These are phyloP conservation scores for Drosophila birchii DNA, from an alignment of 2,888 invertebrate genomes.

Conservation along the genomic window DNA sequence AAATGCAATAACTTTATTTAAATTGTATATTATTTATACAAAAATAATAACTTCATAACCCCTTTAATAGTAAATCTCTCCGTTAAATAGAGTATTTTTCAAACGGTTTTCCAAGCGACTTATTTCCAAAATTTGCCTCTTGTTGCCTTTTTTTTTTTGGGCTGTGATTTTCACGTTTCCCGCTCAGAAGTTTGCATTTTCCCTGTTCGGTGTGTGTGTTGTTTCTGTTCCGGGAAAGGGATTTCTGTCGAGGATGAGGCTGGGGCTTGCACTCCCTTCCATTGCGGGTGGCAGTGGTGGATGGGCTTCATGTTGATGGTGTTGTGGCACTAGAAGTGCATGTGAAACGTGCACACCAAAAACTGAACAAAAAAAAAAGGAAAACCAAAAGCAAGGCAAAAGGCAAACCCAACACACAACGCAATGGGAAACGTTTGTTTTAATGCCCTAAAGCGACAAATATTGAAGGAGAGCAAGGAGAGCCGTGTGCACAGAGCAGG, in stretches of 20 bases:
- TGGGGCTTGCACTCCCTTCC: not conserved
- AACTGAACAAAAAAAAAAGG: slow-evolving; percentile 18
- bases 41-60: too few species aligned
- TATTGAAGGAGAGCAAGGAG: slow-evolving; percentile 58
- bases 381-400: slow-evolving; percentile 49
- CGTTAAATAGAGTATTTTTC: slow-evolving; percentile 18
- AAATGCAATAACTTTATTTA: rapidly evolving
- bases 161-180: slow-evolving; percentile 71
- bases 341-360: slow-evolving; percentile 62
- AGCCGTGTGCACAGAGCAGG: slow-evolving; percentile 8
- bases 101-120: slow-evolving; percentile 7
- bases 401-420: slow-evolving; percentile 52
- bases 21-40: too few species aligned
- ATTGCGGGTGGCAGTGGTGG: slow-evolving; percentile 12
- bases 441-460: slow-evolving; percentile 80
- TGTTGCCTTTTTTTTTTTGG: slow-evolving; percentile 66
- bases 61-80: too few species aligned
- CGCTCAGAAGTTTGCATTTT: slow-evolving; percentile 57
- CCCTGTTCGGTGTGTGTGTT: slow-evolving; percentile 14
- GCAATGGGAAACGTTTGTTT: slow-evolving; percentile 79
- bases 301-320: slow-evolving; percentile 43
- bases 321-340: slow-evolving; percentile 67
- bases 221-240: slow-evolving; percentile 13
- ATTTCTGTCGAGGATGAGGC: slow-evolving; percentile 1
- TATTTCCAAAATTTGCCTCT: slow-evolving; percentile 31